Base-by-base conservation (phyloP, 2,888 invertebrate species). In the Podabrus alpinus region DNA sequence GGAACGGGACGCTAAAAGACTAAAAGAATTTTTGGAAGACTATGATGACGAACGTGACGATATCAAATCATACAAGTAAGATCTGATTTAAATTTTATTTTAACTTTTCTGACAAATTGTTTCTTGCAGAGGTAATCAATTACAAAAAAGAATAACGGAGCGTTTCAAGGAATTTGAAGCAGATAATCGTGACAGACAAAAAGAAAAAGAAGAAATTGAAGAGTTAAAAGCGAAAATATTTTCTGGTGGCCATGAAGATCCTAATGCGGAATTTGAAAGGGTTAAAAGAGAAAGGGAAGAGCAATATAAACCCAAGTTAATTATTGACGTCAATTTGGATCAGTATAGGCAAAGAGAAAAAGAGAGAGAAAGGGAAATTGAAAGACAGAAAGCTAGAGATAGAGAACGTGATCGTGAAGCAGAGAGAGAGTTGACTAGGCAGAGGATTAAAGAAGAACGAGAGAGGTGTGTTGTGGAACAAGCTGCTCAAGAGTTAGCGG, bases 11-110 rank as follows among this genome's bases (percentile, higher is more conserved):
- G 98, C 97, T 0, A 95, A 96, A 88, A 91, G 96, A 62, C 90
- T 99, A 71, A 97, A 97, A 87, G 97, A 98, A 89, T 99, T 99
- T 88, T 91, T 99, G 3, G 99, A 99, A 88, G 99, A 99, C 87
- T 99, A 99, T 85, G 98, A 99, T 85, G 99, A 99, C 87, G 98
- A 98, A 87, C 90, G 97, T 70, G 98, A 99, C 87, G 99, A 99
- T 87, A 91, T 94, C 68, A 98, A 98, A 89, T 99, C 96, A 89
- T 99, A 98, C 90, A 97, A 96, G 93, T 92, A 84, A 87, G 89
- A 84, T 64, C 3, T n/a, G 13, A 15, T 59, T 15, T 69, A 67
- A 64, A 60, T 71, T 10, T 59, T 60, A 61, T 25, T 59, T 74
- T 19, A 19, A 15, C 16, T 3, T 19, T 21, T 25, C 19, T 17